Conservation (phyloP, 2,113 vertebrate genomes). For the Brachypodius melanocephalos region DNA sequence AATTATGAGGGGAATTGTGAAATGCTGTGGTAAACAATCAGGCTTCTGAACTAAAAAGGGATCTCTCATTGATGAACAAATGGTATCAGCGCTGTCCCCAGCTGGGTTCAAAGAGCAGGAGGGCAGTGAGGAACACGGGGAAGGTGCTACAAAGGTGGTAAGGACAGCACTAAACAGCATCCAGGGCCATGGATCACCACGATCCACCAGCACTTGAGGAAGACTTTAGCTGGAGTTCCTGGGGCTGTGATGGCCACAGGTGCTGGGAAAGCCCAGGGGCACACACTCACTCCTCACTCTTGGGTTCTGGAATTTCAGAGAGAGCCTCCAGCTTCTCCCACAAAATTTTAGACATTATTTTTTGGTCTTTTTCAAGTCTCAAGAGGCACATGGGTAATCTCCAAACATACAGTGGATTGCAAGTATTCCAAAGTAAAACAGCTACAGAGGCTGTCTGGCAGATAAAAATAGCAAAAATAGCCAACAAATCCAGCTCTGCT, state of each 20-base stretch:
- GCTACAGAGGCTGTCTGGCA: not conserved
- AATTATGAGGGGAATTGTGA: not conserved
- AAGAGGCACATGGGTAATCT: not conserved
- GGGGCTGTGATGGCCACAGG: not conserved
- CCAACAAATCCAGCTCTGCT: not conserved
- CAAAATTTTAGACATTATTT: not conserved
- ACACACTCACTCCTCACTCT: fast-evolving
- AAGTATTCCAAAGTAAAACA: not conserved
- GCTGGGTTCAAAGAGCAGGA: not conserved
- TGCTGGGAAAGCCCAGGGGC: not conserved
- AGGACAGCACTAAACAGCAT: not conserved
- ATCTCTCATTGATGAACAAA: not conserved
- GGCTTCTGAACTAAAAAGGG: not conserved
- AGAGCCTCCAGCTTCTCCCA: not conserved
- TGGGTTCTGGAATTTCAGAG: not conserved
- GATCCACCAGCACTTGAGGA: not conserved
- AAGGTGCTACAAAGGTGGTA: not conserved
- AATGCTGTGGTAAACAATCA: not conserved
- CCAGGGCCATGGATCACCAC: not conserved
- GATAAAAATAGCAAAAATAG: not conserved
- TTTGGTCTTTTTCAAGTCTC: not conserved
- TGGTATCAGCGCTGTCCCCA: not conserved
- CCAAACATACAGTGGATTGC: not conserved
- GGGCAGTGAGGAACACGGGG: not conserved
- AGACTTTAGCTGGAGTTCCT: not conserved